Conservation (phyloP, 2,797 vertebrate species). For the Microchirus variegatus region DNA sequence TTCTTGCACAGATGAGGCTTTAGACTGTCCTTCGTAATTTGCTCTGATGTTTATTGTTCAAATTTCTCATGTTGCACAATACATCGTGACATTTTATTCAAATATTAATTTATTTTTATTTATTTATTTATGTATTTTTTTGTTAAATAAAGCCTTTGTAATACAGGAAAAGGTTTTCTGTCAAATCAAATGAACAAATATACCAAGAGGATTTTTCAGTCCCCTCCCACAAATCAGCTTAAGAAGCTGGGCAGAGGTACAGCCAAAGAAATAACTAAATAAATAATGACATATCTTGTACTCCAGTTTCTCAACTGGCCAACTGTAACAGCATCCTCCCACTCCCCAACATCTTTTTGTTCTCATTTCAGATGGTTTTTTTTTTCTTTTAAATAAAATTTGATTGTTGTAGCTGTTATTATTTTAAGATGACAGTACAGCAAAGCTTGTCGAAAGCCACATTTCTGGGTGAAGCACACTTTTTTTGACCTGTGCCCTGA, state of each 20-base stretch:
- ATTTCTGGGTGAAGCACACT: constrained; percentile 14
- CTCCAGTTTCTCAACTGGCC: too few relatives aligned
- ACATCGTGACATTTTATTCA: constrained; percentile 65
- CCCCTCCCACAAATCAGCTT: background rate
- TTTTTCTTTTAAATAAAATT: constrained; percentile 10
- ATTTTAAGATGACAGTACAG: constrained; percentile 7
- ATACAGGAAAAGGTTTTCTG: constrained; percentile 52
- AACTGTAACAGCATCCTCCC: too few relatives aligned
- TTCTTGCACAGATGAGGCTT: constrained; percentile 18
- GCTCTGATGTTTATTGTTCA: constrained; percentile 73
- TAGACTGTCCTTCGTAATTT: constrained; percentile 36
- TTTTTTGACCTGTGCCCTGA: constrained; percentile 6
- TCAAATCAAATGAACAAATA: constrained; percentile 48
- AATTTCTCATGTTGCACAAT: constrained; percentile 65
- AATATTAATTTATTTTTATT: constrained; percentile 40
- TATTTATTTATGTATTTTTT: background rate
- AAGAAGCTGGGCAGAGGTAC: constrained; percentile 1
- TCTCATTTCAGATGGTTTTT: background rate
- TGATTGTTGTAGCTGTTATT: constrained; percentile 2
- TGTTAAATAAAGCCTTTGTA: constrained; percentile 51
- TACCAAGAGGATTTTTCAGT: constrained; percentile 10
- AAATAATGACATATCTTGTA: too few relatives aligned
- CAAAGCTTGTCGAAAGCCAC: constrained; percentile 13
- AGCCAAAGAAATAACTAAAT: too few relatives aligned
- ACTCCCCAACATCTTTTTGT: background rate